Evolutionary conservation across 2,113 vertebrate genomes (phyloP).

Genomic region (Cyanoramphus novaezelandiae): DNA sequence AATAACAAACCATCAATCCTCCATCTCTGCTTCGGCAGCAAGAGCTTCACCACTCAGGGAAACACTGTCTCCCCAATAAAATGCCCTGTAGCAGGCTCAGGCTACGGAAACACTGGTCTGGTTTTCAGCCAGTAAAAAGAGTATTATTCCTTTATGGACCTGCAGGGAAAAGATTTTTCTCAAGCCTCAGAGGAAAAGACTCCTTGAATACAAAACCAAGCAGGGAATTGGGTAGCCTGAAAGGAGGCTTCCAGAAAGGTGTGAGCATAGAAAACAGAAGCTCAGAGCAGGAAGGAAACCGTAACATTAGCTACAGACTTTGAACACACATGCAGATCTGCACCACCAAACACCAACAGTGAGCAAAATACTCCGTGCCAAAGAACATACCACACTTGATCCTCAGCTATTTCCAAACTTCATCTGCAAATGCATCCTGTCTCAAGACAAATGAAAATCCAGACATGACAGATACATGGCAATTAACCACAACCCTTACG

Average conservation of each 20-base stretch:
- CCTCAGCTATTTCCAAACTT: background rate
- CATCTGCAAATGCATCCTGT: background rate
- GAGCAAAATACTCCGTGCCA: background rate
- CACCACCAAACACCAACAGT: background rate
- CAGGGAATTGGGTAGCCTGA: background rate
- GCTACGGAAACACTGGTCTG: background rate
- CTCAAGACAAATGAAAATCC: background rate
- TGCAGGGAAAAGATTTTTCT: background rate
- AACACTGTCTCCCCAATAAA: background rate
- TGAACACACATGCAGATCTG: background rate
- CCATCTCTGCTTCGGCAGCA: background rate
- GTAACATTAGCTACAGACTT: background rate
- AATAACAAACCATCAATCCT: background rate
- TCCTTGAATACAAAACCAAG: background rate
- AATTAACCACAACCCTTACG: background rate
- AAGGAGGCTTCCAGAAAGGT: background rate
- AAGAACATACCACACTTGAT: background rate
- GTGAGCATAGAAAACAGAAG: background rate
- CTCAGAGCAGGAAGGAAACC: background rate
- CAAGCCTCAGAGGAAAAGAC: background rate
- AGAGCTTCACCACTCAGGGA: background rate
- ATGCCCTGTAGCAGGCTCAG: background rate
- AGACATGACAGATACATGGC: background rate
- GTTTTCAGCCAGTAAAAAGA: background rate
- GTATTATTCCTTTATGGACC: background rate